phyloP scores from a whole-genome alignment of 2,113 vertebrate genomes.

The Amblyopsis rosae region DNA sequence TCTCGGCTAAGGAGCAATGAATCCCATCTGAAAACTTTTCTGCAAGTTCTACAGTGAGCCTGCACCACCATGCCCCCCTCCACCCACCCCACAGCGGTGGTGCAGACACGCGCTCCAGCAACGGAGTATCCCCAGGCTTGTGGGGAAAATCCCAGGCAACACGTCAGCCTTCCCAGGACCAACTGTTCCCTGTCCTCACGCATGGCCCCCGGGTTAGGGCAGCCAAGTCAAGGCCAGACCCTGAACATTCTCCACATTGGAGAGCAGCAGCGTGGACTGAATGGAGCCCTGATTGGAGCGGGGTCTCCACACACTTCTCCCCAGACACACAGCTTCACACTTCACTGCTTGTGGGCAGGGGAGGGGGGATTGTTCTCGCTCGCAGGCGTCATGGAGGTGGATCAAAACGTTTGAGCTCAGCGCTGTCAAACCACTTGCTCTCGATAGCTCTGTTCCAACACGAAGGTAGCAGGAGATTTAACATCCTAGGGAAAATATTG shows the following conservation, averaged over 20 bases:
- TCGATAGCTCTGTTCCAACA: slow-evolving; percentile 66
- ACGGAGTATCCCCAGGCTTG: slow-evolving; percentile 47
- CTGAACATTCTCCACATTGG: slow-evolving; percentile 42
- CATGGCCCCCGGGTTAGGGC: slow-evolving; percentile 44
- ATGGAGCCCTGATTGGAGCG: slow-evolving; percentile 51
- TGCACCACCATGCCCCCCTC: neutral
- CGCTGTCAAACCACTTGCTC: slow-evolving; percentile 44
- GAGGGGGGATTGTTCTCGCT: slow-evolving; percentile 48
- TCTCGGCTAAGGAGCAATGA: slow-evolving; percentile 74
- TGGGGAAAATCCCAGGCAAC: slow-evolving; percentile 66
- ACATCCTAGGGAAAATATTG: slow-evolving; percentile 69
- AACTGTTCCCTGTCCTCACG: slow-evolving; percentile 68
- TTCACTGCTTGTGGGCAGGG: slow-evolving; percentile 25
- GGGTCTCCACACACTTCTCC: slow-evolving; percentile 33
- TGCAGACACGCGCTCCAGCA: slow-evolving; percentile 66
- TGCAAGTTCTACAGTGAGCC: slow-evolving; percentile 70
- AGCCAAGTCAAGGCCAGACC: slow-evolving; percentile 54
- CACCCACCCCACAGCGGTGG: slow-evolving; percentile 34
- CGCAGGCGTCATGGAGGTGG: slow-evolving; percentile 56
- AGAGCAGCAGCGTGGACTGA: slow-evolving; percentile 34
- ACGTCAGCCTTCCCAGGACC: slow-evolving; percentile 55
- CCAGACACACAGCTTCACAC: slow-evolving; percentile 36
- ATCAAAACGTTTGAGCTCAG: slow-evolving; percentile 64
- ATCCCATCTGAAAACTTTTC: slow-evolving; percentile 72
- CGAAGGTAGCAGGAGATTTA: slow-evolving; percentile 75